Percentiles rank a stretch among this genome's conserved stretches.
Evolutionary conservation across 1,140 invertebrate species (phyloP).

Genomic region (Carposina sasakii): DNA sequence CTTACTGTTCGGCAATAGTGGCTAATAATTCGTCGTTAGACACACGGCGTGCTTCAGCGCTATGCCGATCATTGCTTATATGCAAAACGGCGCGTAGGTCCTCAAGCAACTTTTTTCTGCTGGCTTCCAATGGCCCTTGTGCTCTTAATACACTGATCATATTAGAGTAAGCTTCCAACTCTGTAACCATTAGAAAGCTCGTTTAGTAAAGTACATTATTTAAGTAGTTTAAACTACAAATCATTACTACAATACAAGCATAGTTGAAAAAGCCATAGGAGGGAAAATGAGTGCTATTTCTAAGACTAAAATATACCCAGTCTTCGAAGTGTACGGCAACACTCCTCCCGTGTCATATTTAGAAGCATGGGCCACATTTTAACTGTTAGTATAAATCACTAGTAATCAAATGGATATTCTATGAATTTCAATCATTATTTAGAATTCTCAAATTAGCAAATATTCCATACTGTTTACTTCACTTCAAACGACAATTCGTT

Average conservation of each 20-base stretch:
- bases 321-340: constrained; percentile 86
- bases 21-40: constrained; percentile 92
- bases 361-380: constrained; percentile 69
- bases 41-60: constrained; percentile 90
- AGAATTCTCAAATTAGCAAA: too few relatives aligned
- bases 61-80: constrained; percentile 91
- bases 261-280: constrained; percentile 59
- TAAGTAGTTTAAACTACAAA: constrained; percentile 19
- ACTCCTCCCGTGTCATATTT: constrained; percentile 81
- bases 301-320: constrained; percentile 79
- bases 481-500: constrained; percentile 72
- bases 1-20: constrained; percentile 91
- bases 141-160: constrained; percentile 92
- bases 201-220: too few relatives aligned
- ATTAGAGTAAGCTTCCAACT: constrained; percentile 92
- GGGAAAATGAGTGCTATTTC: constrained; percentile 70
- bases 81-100: constrained; percentile 87
- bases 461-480: constrained; percentile 74
- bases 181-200: constrained; percentile 66
- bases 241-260: constrained; percentile 23
- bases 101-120: constrained; percentile 87
- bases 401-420: constrained; percentile 50
- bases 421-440: constrained; percentile 67
- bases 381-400: constrained; percentile 41
- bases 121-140: constrained; percentile 88